Evolutionary conservation across 2,797 vertebrate genomes (phyloP), one percentile per base, ranked within the genome.

Genomic region (Echiichthys vipera): DNA sequence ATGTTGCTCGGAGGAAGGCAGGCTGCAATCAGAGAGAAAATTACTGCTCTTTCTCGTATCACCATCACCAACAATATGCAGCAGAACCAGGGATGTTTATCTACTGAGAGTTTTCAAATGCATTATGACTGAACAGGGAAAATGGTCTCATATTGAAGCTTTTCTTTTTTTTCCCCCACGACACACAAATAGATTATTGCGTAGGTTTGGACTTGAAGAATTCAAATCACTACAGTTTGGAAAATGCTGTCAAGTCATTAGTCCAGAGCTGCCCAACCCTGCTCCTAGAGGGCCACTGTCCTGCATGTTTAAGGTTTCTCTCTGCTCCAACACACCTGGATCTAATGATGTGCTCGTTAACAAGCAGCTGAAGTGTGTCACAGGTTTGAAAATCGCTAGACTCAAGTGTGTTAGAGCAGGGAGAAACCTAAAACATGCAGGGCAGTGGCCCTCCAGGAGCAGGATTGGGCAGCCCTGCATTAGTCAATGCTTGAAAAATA

Each of bases 21-120:
- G 42, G 9, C 74, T 34, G 78, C 84, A 85, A 83, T 90, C 85
- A 84, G 53, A 56, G 47, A 15, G 62, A 63, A 77, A 84, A 88
- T 83, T 39, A 80, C 53, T 0, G 68, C 58, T 71, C 49, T 75
- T 67, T 71, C 58, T 83, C 25, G 54, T 22, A 46, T 59, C 69
- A 3, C 59, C 32, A 47, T 64, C 55, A 5, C 22, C 68, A 37
- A 47, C 76, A 54, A 77, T 61, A 65, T 20, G 24, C 25, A 18
- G 58, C 54, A n/a, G 22, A 63, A 24, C 7, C 37, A 7, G 40
- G 18, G 37, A 75, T 57, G 65, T 74, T 78, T 65, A 74, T 84
- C 66, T 71, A 14, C 59, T 18, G 13, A 37, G 30, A 54, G 66
- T 39, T 63, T 62, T 30, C 53, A 55, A 51, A 67, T 29, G 57